These are phyloP conservation scores for Sphecodes monilicornis DNA, from an alignment of 2,888 invertebrate genomes.

Conservation along the genomic window DNA sequence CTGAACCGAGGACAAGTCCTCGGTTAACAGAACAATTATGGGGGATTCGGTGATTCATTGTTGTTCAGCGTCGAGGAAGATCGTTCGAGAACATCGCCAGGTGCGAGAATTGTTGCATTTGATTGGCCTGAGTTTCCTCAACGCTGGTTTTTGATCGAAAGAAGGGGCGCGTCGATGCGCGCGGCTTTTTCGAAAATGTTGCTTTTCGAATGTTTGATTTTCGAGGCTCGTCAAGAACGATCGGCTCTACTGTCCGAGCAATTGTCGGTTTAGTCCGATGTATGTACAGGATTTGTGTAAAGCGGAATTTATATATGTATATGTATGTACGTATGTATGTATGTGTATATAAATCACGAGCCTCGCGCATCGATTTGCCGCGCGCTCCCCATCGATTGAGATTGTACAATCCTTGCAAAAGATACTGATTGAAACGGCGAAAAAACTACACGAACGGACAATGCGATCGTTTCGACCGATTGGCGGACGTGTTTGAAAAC, in stretches of 20 bases:
- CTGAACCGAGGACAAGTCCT: not conserved
- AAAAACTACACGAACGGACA: conserved; percentile 20
- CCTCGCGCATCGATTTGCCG: conserved; percentile 43
- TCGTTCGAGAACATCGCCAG: not conserved
- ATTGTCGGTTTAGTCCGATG: not conserved
- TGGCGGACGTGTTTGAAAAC: conserved; percentile 38
- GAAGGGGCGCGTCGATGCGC: conserved; percentile 33
- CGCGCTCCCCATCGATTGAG: conserved; percentile 30
- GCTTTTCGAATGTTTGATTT: not conserved
- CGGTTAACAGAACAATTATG: conserved; percentile 39
- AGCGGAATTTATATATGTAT: not conserved
- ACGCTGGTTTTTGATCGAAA: conserved; percentile 41
- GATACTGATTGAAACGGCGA: conserved; percentile 26
- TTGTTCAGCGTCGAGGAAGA: conserved; percentile 56
- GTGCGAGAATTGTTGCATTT: not conserved
- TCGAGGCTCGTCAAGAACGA: not conserved
- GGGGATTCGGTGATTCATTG: conserved; percentile 35
- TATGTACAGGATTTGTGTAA: conserved; percentile 2
- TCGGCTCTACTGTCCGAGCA: not conserved
- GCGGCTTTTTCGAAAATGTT: not conserved
- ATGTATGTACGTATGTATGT: not conserved
- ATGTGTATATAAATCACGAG: not conserved
- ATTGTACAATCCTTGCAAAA: conserved; percentile 21
- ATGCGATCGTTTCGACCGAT: conserved; percentile 38
- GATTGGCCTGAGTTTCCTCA: conserved; percentile 31